Evolutionary conservation across 2,797 vertebrate genomes (phyloP), one percentile per base, ranked within the genome.

Genomic region (Sebastes oblongus): DNA sequence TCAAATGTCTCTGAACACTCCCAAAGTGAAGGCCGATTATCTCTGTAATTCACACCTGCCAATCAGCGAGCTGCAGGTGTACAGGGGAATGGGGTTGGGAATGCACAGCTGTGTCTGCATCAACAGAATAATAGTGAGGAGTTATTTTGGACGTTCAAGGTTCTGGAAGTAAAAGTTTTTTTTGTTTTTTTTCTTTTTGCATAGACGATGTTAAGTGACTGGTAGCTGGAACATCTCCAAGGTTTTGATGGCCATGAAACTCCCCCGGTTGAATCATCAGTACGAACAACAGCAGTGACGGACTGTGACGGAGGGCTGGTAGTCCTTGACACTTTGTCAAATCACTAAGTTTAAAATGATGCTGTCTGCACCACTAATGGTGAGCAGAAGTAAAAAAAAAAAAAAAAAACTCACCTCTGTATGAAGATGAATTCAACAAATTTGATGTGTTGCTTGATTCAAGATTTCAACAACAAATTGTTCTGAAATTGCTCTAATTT

Each of bases 11-110:
- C 82, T n/a, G 54, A 88, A 89, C 65, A 75, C 60, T 77, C 70
- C 34, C 67, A 76, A 80, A 83, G 81, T 86, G 82, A 81, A 71
- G 84, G 56, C 60, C 83, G 81, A 89, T 86, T 89, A 88, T 86
- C 78, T 83, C 80, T 68, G 59, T 66, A 87, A 83, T 86, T 87
- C 86, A 80, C 84, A 90, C 79, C 88, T 87, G 91, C 71, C 89
- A 90, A 82, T 91, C 91, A 89, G 70, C 11, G 75, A 82, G 77
- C 77, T 85, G 82, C 84, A 90, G 87, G 87, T 89, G 90, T 67
- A 34, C 56, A 14, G 66, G 75, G 69, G 55, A 68, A 58, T 18
- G 24, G 9, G 22, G 27, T 36, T 68, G 73, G 30, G 65, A 80
- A 70, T 24, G 66, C 77, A 75, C 85, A 83, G 72, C 84, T 85